A percentile compares a stretch with the other conserved stretches of the same genome.
Conservation (phyloP, 1,140 invertebrate genomes). For the Subanguina moxae region DNA sequence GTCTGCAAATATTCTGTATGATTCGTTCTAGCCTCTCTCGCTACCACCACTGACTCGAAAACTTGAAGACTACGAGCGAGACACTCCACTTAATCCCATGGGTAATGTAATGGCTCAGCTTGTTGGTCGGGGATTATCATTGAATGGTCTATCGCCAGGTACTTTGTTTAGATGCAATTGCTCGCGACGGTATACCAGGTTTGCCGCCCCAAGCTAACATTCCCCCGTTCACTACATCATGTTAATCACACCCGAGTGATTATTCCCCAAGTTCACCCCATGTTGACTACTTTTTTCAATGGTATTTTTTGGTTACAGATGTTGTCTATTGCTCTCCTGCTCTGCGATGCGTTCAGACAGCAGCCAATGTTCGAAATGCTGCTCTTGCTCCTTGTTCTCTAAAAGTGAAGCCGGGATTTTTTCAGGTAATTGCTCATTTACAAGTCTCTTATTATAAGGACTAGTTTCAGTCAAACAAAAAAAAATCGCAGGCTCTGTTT, state of each 20-base stretch:
- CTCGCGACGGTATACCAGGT: no score
- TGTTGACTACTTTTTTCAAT: constrained; percentile 54
- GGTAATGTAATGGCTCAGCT: constrained; percentile 56
- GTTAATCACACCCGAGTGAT: no score
- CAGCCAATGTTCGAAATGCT: constrained; percentile 63
- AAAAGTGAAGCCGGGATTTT: constrained; percentile 79
- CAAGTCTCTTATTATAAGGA: no score
- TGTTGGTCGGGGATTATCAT: constrained; percentile 10
- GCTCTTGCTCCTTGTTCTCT: constrained; percentile 61
- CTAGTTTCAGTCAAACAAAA: no score
- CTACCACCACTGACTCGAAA: constrained; percentile 61
- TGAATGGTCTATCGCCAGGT: constrained; percentile 10
- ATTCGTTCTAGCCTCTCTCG: constrained; percentile 60
- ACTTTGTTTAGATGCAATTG: no score
- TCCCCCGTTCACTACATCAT: no score
- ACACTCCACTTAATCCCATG: constrained; percentile 80
- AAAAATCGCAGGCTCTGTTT: constrained; percentile 60
- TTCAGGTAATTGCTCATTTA: no score
- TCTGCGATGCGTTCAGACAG: constrained; percentile 84
- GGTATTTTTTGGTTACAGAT: no score
- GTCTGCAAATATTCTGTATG: no score
- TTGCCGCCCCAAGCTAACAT: no score
- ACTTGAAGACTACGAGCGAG: constrained; percentile 70
- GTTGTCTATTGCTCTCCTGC: constrained; percentile 80
- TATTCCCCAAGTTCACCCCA: no score